These are phyloP conservation scores for Lepilemur ruficaudatus DNA, from an alignment of 2,797 vertebrate species.

Conservation along the genomic window DNA sequence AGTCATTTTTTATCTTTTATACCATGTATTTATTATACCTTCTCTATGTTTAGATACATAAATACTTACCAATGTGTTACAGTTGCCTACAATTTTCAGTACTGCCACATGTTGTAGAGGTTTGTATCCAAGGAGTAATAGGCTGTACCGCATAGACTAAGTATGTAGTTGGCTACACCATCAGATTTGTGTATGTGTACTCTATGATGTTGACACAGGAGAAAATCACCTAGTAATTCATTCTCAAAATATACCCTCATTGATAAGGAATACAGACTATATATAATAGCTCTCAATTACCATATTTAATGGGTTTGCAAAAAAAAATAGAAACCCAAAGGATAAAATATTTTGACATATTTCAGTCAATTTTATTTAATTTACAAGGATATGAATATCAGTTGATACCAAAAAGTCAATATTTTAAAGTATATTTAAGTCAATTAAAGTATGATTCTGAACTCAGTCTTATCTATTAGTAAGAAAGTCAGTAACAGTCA, in stretches of 20 bases:
- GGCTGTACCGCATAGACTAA: neutral
- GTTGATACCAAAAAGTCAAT: neutral
- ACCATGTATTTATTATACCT: neutral
- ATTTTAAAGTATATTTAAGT: neutral
- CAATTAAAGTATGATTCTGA: neutral
- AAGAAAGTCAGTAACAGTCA: neutral
- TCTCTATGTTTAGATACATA: neutral
- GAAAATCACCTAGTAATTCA: neutral
- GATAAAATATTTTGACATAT: neutral
- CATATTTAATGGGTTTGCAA: neutral
- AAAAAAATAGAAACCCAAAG: neutral
- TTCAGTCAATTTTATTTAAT: neutral
- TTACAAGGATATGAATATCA: neutral
- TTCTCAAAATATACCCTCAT: neutral
- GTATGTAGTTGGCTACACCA: neutral
- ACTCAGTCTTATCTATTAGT: neutral
- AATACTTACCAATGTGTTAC: neutral
- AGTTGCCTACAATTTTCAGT: neutral
- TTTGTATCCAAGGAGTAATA: neutral
- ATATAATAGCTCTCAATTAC: neutral
- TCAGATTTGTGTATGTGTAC: neutral
- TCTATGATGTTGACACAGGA: neutral
- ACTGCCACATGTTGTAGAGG: neutral
- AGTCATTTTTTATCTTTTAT: neutral
- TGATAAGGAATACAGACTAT: neutral